Conservation (phyloP, 1,140 invertebrate species). For the Campoletis sonorensis region DNA sequence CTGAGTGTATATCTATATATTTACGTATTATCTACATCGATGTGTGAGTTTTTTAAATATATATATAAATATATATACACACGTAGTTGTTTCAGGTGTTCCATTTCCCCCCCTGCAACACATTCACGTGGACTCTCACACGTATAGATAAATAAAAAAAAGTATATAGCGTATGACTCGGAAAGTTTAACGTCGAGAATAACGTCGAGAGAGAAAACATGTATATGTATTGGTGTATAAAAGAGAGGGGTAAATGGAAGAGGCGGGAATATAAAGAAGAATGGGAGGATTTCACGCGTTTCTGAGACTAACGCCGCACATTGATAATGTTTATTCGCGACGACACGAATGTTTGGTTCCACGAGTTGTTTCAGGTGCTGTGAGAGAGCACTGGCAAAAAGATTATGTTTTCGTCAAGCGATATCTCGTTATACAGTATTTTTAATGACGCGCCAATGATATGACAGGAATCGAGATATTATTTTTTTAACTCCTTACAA, state of each 20-base stretch:
- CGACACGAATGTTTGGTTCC: slow-evolving; percentile 66
- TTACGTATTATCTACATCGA: slow-evolving; percentile 35
- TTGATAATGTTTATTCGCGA: slow-evolving; percentile 61
- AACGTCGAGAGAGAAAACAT: too few species aligned
- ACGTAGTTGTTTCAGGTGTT: slow-evolving; percentile 69
- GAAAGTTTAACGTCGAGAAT: background rate
- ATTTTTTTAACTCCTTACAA: background rate
- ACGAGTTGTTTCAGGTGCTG: slow-evolving; percentile 70
- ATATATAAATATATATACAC: too few species aligned
- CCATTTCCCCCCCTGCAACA: slow-evolving; percentile 37
- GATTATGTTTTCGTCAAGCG: slow-evolving; percentile 66
- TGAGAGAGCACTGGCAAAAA: slow-evolving; percentile 42
- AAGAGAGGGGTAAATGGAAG: slow-evolving; percentile 43
- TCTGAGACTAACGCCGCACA: background rate
- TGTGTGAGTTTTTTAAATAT: slow-evolving; percentile 36
- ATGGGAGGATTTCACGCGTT: slow-evolving; percentile 43
- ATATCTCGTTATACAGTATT: slow-evolving; percentile 51
- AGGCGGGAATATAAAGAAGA: slow-evolving; percentile 15
- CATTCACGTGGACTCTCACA: background rate
- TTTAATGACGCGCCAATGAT: background rate
- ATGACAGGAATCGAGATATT: background rate
- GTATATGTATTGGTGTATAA: slow-evolving; percentile 17
- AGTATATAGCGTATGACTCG: background rate
- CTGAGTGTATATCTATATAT: background rate
- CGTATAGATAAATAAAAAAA: background rate